These are phyloP conservation scores for Philotrypesis tridentata DNA, from an alignment of 1,140 invertebrate genomes.

Conservation along the genomic window DNA sequence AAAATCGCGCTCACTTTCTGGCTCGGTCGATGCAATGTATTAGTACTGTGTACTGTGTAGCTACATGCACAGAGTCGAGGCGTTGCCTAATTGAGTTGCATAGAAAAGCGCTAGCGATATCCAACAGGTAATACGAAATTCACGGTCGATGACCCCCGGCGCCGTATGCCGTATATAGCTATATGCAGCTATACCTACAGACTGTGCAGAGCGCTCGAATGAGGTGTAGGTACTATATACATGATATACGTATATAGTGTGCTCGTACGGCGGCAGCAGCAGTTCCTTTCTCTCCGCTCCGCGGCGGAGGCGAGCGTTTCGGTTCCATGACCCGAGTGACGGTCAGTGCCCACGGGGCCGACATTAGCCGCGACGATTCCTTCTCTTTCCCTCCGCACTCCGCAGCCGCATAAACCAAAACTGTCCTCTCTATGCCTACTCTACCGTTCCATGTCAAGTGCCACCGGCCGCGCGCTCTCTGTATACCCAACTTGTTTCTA, in stretches of 20 bases:
- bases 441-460: background rate
- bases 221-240: background rate
- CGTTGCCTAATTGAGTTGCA: conserved; percentile 31
- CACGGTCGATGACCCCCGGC: conserved; percentile 59
- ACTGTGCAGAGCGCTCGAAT: background rate
- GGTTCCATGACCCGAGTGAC: conserved; percentile 59
- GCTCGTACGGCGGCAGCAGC: conserved; percentile 38
- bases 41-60: no score
- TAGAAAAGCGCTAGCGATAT: background rate
- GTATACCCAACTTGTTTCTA: background rate
- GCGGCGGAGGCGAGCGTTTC: conserved; percentile 49
- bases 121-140: conserved; percentile 58
- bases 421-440: background rate
- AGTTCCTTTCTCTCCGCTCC: conserved; percentile 64
- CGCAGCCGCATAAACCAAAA: background rate
- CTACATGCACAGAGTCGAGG: background rate
- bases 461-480: no score
- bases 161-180: no score
- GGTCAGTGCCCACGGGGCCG: conserved; percentile 53
- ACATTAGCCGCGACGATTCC: conserved; percentile 36
- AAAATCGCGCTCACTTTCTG: conserved; percentile 2
- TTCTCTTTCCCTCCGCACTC: background rate
- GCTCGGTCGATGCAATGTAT: background rate
- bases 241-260: background rate
- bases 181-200: no score